Evolutionary conservation across 1,140 invertebrate species (phyloP), one percentile per base, ranked within the genome.

Genomic region (Tigriopus japonicus): DNA sequence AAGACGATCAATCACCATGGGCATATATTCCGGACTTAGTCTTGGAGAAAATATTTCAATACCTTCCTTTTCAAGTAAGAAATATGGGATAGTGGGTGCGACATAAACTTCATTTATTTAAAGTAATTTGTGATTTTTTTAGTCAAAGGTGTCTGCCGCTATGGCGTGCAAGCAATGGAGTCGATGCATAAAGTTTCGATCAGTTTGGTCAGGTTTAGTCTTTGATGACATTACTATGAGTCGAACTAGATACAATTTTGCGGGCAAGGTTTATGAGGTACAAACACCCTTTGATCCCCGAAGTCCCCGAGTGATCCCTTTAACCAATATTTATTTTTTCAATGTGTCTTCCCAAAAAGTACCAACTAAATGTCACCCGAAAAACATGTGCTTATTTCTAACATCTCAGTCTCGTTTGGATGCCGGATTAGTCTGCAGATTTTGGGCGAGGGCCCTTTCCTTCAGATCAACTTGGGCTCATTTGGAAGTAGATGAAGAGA

Each of bases 1-100:
- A 19, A 19, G 28, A 40, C 6, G 13, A 58, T 24, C 28, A 61
- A 41, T 51, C 60, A 6, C 63, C 66, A 6, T 89, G 86, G 86
- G 74, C 73, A 59, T 71, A 78, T 53, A 68, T 87, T 21, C 86
- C 86, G 0, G 82, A 87, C 66, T 73, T 89, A 15, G 64, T 87
- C 5, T 67, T 90, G 10, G 86, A 89, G 68, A 74, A 84, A 67
- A 79, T 90, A 55, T 87, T 86, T 67, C 74, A 78, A 0, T 78
- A 83, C 66, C 70, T 90, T 13, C 55, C 55, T 6, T 58, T 41
- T 42, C 28, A 58, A 42, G 55, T 58, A 40, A 41, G 55, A 23
- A 14, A n/a, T 56, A 81, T 64, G 81, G 85, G 85, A 78, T 9
- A 85, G n/a, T n/a, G n/a, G n/a, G n/a, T n/a, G n/a, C n/a, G n/a